A percentile compares a stretch with the other conserved stretches of the same genome.
Conservation (phyloP, 2,888 invertebrate genomes). For the Cryptophagus acutangulus region DNA sequence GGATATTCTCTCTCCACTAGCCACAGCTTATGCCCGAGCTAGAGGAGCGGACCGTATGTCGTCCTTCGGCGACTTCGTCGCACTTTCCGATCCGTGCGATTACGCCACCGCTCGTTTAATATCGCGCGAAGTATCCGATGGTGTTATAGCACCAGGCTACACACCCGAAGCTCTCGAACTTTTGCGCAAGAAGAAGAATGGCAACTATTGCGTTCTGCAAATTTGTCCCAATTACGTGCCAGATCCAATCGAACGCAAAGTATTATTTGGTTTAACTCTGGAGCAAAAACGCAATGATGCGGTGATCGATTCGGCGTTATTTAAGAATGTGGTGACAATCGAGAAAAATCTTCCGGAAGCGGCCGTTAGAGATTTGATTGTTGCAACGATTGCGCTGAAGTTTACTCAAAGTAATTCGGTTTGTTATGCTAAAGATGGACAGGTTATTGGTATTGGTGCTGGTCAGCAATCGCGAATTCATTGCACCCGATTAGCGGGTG, state of each 20-base stretch:
- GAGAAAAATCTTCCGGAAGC: constrained; percentile 63
- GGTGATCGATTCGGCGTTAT: constrained; percentile 68
- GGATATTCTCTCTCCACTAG: constrained; percentile 70
- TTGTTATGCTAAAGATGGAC: constrained; percentile 89
- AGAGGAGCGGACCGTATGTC: constrained; percentile 98
- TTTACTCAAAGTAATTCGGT: constrained; percentile 99
- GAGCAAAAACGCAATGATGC: constrained; percentile 89
- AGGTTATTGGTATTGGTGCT: constrained; percentile 92
- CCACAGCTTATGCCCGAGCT: constrained; percentile 90
- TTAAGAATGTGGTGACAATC: constrained; percentile 74
- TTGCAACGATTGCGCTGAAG: constrained; percentile 94
- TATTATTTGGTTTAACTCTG: constrained; percentile 77
- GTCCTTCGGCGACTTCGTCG: constrained; percentile 97
- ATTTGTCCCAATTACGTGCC: constrained; percentile 88
- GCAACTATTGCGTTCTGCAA: constrained; percentile 84
- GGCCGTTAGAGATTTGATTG: constrained; percentile 84
- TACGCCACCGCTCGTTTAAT: constrained; percentile 86
- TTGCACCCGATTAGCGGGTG: constrained; percentile 94
- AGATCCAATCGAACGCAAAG: constrained; percentile 71
- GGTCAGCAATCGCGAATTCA: constrained; percentile 98
- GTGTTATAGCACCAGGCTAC: constrained; percentile 95
- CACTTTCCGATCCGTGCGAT: constrained; percentile 89
- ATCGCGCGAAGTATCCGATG: constrained; percentile 92
- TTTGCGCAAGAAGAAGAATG: constrained; percentile 91
- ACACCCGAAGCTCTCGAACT: constrained; percentile 75